A percentile compares a stretch with the other conserved stretches of the same genome.
phyloP scores from a whole-genome alignment of 2,797 vertebrate genomes.

The Falco peregrinus region DNA sequence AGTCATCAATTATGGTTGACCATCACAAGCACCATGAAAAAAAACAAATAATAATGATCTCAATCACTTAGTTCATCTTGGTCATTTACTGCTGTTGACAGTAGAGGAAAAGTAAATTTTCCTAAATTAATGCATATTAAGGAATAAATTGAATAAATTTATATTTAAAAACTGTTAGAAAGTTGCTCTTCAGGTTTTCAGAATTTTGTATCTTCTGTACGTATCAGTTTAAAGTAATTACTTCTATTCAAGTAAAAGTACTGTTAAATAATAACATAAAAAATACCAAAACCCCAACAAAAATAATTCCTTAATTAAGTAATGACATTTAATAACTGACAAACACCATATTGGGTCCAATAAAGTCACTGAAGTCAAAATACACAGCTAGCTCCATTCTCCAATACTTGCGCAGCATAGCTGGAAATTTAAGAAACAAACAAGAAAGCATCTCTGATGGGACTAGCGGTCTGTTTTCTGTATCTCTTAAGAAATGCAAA shows the following conservation, averaged over 20 bases:
- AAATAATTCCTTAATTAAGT: neutral
- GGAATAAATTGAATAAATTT: neutral
- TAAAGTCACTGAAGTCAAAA: neutral
- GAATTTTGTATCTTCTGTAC: neutral
- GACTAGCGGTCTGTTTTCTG: neutral
- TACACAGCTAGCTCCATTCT: neutral
- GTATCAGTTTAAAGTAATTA: neutral
- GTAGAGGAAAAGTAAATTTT: neutral
- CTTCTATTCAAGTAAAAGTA: neutral
- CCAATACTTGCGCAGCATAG: neutral
- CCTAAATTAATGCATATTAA: neutral
- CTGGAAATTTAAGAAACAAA: neutral
- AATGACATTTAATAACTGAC: neutral
- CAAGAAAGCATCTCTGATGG: neutral
- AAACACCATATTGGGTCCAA: accelerated
- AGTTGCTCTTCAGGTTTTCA: neutral
- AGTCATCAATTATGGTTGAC: no score
- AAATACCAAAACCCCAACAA: neutral
- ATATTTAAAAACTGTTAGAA: neutral
- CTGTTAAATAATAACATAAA: neutral
- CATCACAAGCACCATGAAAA: neutral
- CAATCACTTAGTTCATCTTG: neutral
- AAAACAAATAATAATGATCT: neutral
- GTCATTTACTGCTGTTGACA: neutral
- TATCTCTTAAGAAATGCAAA: neutral